phyloP scores from a whole-genome alignment of 2,797 vertebrate species.

The Pangasius macronema region DNA sequence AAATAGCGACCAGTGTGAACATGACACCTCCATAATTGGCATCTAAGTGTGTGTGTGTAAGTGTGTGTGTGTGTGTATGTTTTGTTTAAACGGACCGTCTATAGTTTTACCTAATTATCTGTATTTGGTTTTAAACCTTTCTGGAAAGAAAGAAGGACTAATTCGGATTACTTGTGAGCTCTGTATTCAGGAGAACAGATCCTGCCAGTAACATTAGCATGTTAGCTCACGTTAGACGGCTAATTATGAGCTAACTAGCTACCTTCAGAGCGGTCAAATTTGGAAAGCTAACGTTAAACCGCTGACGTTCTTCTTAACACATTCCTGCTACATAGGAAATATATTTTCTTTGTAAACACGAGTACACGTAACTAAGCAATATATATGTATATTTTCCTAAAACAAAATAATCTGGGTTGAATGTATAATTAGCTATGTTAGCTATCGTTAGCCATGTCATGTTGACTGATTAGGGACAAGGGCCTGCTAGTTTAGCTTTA shows the following conservation, averaged over 20 bases:
- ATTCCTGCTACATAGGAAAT: neutral
- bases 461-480: neutral
- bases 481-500: conserved; percentile 38
- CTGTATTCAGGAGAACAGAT: neutral
- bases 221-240: conserved; percentile 12
- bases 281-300: neutral
- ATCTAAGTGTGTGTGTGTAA: neutral
- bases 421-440: neutral
- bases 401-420: neutral
- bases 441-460: conserved; percentile 25
- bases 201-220: conserved; percentile 16
- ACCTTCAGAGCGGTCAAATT: conserved; percentile 4
- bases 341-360: neutral
- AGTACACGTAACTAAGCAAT: neutral
- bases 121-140: neutral
- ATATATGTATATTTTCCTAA: neutral
- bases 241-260: conserved; percentile 14
- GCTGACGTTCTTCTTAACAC: neutral
- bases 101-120: neutral
- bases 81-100: neutral
- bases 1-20: conserved; percentile 22
- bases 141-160: neutral
- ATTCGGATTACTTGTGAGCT: neutral
- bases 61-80: neutral
- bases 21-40: conserved; percentile 14